phyloP scores from a whole-genome alignment of 2,113 vertebrate genomes.

The Verasper variegatus region DNA sequence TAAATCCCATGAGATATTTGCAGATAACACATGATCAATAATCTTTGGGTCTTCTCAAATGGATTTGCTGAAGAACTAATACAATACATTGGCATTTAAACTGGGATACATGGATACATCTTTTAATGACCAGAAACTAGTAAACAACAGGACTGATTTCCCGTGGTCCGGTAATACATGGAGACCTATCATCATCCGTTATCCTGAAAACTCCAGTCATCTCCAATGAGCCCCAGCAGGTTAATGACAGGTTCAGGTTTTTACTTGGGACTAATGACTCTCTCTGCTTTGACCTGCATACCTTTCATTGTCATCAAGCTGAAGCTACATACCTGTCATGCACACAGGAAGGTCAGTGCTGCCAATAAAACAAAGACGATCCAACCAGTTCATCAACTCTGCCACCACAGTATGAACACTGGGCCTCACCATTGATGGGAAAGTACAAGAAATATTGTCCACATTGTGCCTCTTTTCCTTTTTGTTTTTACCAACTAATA shows the following conservation, averaged over 20 bases:
- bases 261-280: slow-evolving; percentile 30
- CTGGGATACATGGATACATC: too few species aligned
- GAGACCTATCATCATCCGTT: not conserved
- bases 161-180: not conserved
- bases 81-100: too few species aligned
- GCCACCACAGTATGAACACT: not conserved
- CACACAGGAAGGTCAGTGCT: slow-evolving; percentile 46
- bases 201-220: slow-evolving; percentile 2
- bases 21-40: slow-evolving; percentile 1
- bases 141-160: too few species aligned
- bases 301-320: slow-evolving; percentile 19
- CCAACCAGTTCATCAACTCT: slow-evolving; percentile 40
- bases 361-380: slow-evolving; percentile 47
- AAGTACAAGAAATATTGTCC: not conserved
- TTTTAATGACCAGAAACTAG: too few species aligned
- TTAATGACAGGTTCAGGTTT: slow-evolving; percentile 38
- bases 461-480: slow-evolving; percentile 12
- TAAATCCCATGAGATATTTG: not conserved
- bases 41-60: not conserved
- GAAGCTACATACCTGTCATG: slow-evolving; percentile 46
- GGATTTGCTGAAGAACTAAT: too few species aligned
- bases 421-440: not conserved
- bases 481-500: not conserved
- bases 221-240: not conserved
- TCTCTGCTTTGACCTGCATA: slow-evolving; percentile 27